Evolutionary conservation across 2,113 vertebrate species (phyloP).

Genomic region (Lanius ludovicianus): DNA sequence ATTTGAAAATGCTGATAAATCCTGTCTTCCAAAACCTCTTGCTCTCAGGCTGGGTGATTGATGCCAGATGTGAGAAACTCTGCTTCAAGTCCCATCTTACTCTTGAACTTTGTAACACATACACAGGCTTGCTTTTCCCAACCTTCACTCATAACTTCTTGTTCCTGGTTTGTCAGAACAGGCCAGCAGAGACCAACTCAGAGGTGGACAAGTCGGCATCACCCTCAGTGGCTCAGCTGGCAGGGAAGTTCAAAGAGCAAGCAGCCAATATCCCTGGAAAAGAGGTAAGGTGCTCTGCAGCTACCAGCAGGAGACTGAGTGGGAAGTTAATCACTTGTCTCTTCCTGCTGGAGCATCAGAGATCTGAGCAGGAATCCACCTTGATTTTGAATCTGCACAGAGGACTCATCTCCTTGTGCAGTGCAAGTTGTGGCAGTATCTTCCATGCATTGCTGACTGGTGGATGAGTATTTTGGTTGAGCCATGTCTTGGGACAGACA

Average conservation of each 20-base stretch:
- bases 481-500: background rate
- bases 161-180: constrained; percentile 66
- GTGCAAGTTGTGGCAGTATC: background rate
- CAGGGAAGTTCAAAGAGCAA: constrained; percentile 77
- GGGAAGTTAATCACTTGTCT: background rate
- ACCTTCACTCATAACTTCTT: background rate
- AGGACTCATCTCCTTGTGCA: background rate
- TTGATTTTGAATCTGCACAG: background rate
- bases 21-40: background rate
- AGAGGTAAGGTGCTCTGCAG: constrained; percentile 72
- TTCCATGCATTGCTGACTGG: background rate
- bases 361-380: background rate
- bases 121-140: background rate
- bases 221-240: constrained; percentile 78
- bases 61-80: constrained; percentile 23
- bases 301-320: background rate
- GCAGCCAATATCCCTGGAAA: constrained; percentile 56
- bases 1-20: background rate
- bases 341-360: background rate
- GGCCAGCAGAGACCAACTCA: constrained; percentile 51
- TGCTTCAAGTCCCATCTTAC: background rate
- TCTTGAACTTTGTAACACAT: constrained; percentile 34
- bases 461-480: background rate
- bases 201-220: constrained; percentile 61
- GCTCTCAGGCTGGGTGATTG: background rate